Evolutionary conservation across 2,888 invertebrate genomes (phyloP), one percentile per base, ranked within the genome.

Genomic region (Marasmarcha lunaedactyla): DNA sequence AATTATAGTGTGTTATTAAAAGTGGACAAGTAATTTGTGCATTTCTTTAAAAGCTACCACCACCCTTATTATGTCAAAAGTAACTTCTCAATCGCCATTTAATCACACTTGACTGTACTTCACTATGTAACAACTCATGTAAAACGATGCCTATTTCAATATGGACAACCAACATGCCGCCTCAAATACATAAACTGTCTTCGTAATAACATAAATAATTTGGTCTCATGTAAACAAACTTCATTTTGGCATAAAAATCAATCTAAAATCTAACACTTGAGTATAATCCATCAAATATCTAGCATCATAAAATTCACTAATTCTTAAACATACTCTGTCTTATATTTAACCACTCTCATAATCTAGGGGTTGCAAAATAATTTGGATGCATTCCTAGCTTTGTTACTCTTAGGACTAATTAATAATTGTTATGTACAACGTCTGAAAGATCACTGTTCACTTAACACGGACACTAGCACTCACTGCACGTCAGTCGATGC

Each of bases 401-500:
- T 52, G 51, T 73, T 73, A 77, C 59, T 58, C 71, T 72, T 76
- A 76, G 48, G 49, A 47, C 61, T 76, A 74, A 52, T 63, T 77
- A 78, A 56, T 70, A 66, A 73, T 77, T 78, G 70, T 79, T 81
- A 79, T 81, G 60, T 81, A 81, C 81, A 81, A 62, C 57, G 50
- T 69, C 63, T 71, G 69, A 61, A 60, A 60, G 55, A 61, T 68
- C 72, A 76, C 73, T 70, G 76, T 76, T 77, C 74, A 71, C 59
- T 7, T 5, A 20, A 20, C 20, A 20, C 20, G 3, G 3, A 20
- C 20, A 20, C 20, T 30, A 3, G 9, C 30, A 30, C n/a, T 30
- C 46, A 51, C 73, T 77, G 30, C 30, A 3, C 55, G 66, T 78
- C 77, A 79, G 64, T 79, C 79, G 44, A 71, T 71, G 50, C 79